phyloP scores from a whole-genome alignment of 2,888 invertebrate species.

The Xylophagus ater region DNA sequence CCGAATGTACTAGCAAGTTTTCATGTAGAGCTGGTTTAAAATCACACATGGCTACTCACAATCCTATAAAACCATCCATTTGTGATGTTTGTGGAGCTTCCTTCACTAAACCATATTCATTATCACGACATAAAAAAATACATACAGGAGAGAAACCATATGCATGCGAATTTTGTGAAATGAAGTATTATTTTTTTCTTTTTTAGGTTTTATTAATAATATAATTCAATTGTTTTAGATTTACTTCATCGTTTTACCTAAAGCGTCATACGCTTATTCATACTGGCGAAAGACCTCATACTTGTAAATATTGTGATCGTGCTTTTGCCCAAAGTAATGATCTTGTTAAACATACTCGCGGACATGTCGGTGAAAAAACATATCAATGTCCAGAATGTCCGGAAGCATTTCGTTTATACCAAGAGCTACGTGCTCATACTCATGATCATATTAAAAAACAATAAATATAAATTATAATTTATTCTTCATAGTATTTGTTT shows the following conservation, averaged over 20 bases:
- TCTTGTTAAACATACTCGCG: conserved; percentile 43
- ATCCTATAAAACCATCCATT: conserved; percentile 47
- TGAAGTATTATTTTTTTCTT: too few relatives aligned
- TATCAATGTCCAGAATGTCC: conserved; percentile 39
- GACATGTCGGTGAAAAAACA: conserved; percentile 44
- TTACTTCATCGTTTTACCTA: too few relatives aligned
- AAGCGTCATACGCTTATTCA: too few relatives aligned
- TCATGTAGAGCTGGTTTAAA: conserved; percentile 44
- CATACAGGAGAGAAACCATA: conserved; percentile 45
- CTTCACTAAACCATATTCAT: conserved; percentile 44
- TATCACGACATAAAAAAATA: conserved; percentile 48
- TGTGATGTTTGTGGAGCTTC: conserved; percentile 52
- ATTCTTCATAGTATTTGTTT: too few relatives aligned
- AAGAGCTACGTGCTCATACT: conserved; percentile 23
- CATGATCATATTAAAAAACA: conserved; percentile 32
- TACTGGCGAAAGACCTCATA: too few relatives aligned
- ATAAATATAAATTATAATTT: too few relatives aligned
- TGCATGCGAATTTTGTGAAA: conserved; percentile 43
- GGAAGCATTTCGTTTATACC: conserved; percentile 23
- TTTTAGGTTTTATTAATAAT: too few relatives aligned
- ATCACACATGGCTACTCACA: conserved; percentile 41
- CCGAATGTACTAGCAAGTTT: conserved; percentile 47
- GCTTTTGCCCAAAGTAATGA: conserved; percentile 48
- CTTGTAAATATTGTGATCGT: too few relatives aligned
- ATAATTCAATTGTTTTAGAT: too few relatives aligned